phyloP scores from a whole-genome alignment of 2,888 invertebrate species.

The Drosophila demipolita region DNA sequence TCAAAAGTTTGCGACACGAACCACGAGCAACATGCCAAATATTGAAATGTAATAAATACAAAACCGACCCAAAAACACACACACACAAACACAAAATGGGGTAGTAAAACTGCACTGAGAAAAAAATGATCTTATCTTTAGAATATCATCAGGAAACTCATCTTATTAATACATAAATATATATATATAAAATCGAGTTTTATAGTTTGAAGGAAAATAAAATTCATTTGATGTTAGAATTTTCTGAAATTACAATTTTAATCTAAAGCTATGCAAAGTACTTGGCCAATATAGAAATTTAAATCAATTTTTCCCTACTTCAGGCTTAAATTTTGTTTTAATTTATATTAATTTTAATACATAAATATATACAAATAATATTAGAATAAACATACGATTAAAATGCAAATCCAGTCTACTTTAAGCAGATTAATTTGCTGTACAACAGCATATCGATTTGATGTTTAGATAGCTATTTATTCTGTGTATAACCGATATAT shows the following conservation, averaged over 20 bases:
- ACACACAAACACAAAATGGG: conserved; percentile 4
- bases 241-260: neutral
- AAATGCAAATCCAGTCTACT: neutral
- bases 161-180: neutral
- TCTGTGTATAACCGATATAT: neutral
- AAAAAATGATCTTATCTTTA: neutral
- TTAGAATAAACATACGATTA: neutral
- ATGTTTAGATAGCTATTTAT: neutral
- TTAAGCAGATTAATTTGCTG: neutral
- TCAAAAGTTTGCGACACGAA: conserved; percentile 61
- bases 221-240: neutral
- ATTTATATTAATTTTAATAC: neutral
- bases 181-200: neutral
- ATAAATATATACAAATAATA: neutral
- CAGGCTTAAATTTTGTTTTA: too few relatives aligned
- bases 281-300: neutral
- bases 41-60: conserved; percentile 72
- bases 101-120: conserved; percentile 5
- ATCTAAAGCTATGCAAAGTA: neutral
- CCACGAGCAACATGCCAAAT: conserved; percentile 59
- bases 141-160: neutral
- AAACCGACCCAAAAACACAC: conserved; percentile 44
- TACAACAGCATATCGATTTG: neutral
- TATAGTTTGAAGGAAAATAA: neutral
- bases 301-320: neutral